Conservation (phyloP, 2,797 vertebrate species). For the Acipenser transmontanus region DNA sequence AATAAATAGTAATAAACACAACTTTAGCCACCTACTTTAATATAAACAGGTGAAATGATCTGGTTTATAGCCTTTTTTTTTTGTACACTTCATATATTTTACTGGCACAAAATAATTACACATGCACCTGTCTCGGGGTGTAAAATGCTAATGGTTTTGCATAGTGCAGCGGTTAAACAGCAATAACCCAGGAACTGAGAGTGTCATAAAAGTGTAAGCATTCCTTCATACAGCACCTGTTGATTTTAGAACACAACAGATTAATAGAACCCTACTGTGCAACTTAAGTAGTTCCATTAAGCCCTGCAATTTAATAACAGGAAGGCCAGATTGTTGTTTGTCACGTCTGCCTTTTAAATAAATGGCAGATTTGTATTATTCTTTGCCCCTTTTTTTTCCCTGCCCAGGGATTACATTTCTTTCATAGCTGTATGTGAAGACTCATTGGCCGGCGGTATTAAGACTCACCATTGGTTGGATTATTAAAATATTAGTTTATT, state of each 20-base stretch:
- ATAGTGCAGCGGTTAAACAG: neutral
- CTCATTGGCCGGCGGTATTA: too few relatives aligned
- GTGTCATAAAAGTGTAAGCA: neutral
- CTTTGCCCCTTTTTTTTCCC: too few relatives aligned
- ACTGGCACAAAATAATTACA: constrained; percentile 14
- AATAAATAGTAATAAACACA: constrained; percentile 11
- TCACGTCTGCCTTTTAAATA: too few relatives aligned
- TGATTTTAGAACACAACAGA: neutral
- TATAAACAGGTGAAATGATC: constrained; percentile 13
- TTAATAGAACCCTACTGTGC: neutral
- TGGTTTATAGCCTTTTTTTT: constrained; percentile 11
- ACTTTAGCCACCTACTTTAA: constrained; percentile 14
- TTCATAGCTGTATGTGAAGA: too few relatives aligned
- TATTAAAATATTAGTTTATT: too few relatives aligned
- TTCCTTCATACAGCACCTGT: neutral
- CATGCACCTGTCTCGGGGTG: constrained; percentile 1
- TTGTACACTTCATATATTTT: constrained; percentile 10
- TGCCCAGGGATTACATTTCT: too few relatives aligned
- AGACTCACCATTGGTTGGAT: too few relatives aligned
- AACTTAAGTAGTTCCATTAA: neutral
- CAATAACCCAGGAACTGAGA: constrained; percentile 5
- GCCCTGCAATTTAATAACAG: too few relatives aligned
- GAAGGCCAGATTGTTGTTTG: too few relatives aligned
- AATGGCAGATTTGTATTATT: too few relatives aligned
- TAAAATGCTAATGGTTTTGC: constrained; percentile 10